Percentiles rank a stretch among this genome's conserved stretches.
Conservation (phyloP, 2,113 vertebrate genomes). For the Sakesphorus luctuosus region DNA sequence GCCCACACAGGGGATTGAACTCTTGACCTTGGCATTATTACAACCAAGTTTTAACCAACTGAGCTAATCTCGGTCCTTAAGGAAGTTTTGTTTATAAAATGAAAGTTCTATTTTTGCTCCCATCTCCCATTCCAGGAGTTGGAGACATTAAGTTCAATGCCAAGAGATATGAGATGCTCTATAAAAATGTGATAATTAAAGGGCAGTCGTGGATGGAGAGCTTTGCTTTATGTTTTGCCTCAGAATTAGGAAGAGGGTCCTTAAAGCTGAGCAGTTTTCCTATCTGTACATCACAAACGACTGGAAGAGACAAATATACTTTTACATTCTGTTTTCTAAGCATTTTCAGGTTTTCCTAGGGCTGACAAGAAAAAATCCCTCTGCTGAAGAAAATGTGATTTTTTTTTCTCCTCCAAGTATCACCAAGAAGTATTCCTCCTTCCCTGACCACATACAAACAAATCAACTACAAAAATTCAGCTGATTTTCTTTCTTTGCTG, state of each 20-base stretch:
- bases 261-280: neutral
- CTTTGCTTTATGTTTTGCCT: neutral
- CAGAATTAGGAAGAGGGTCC: neutral
- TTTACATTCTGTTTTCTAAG: neutral
- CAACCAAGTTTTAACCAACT: no score
- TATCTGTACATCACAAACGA: neutral
- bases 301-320: neutral
- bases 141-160: neutral
- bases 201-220: neutral
- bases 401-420: neutral
- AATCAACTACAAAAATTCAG: neutral
- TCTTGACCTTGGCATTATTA: no score
- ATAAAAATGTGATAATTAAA: neutral
- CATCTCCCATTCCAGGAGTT: neutral
- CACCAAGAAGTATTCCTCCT: neutral
- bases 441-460: neutral
- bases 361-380: neutral
- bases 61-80: neutral
- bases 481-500: neutral
- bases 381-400: neutral
- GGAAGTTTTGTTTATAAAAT: neutral
- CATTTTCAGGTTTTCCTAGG: neutral
- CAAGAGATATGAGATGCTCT: neutral
- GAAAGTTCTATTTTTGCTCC: neutral
- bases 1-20: no score